Evolutionary conservation across 1,140 invertebrate genomes (phyloP).

Genomic region (Goniozus legneri): DNA sequence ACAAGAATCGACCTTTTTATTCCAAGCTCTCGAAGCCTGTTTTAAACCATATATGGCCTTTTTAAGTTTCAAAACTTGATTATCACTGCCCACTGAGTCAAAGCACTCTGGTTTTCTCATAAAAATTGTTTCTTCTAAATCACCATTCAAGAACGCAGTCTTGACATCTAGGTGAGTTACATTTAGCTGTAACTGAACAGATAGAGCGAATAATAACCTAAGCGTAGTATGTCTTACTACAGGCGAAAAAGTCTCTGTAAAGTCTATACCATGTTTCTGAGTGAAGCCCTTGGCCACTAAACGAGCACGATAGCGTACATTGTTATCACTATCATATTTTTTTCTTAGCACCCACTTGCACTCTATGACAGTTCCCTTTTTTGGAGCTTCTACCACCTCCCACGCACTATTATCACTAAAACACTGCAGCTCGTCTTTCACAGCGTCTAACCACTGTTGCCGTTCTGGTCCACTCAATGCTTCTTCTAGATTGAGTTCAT

Average conservation of each 20-base stretch:
- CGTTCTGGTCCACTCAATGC: background rate
- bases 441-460: constrained; percentile 8
- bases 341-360: constrained; percentile 47
- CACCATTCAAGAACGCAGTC: constrained; percentile 47
- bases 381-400: constrained; percentile 23
- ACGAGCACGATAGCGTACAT: constrained; percentile 42
- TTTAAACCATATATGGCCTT: constrained; percentile 48
- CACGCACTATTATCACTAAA: constrained; percentile 29
- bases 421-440: constrained; percentile 21
- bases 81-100: constrained; percentile 8
- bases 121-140: constrained; percentile 42
- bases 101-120: constrained; percentile 42
- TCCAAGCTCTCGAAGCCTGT: background rate
- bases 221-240: constrained; percentile 13
- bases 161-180: constrained; percentile 35
- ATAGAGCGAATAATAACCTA: constrained; percentile 23
- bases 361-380: constrained; percentile 14
- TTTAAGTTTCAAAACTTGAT: constrained; percentile 30
- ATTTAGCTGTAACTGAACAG: constrained; percentile 15
- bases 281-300: constrained; percentile 49
- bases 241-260: constrained; percentile 36
- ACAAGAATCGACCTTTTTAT: too few relatives aligned
- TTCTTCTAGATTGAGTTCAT: background rate
- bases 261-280: constrained; percentile 38
- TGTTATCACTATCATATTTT: constrained; percentile 24